Conservation (phyloP, 1,140 invertebrate genomes). For the Mesaphorura yosii region DNA sequence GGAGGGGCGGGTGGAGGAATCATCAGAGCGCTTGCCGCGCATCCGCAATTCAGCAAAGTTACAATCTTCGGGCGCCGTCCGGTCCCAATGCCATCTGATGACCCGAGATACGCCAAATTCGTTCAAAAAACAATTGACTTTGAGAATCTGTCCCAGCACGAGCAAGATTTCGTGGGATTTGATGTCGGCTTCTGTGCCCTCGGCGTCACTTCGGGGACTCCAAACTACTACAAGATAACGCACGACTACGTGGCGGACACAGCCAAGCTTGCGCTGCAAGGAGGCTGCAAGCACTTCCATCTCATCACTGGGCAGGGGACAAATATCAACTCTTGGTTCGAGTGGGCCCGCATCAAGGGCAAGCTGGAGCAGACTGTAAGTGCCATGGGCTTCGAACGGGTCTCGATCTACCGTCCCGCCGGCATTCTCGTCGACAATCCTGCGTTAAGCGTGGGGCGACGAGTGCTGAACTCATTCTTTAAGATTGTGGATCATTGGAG, state of each 20-base stretch:
- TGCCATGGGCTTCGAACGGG: conserved; percentile 31
- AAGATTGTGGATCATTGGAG: conserved; percentile 7
- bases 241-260: conserved; percentile 43
- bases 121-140: conserved; percentile 41
- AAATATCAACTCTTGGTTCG: conserved; percentile 32
- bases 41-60: conserved; percentile 37
- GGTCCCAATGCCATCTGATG: conserved; percentile 31
- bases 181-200: conserved; percentile 43
- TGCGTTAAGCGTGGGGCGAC: conserved; percentile 29
- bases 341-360: conserved; percentile 33
- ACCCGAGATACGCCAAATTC: conserved; percentile 28
- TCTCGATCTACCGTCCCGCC: conserved; percentile 33
- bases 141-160: conserved; percentile 39
- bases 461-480: conserved; percentile 21
- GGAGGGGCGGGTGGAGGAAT: conserved; percentile 37
- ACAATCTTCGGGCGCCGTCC: conserved; percentile 38
- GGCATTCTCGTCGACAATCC: conserved; percentile 26
- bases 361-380: conserved; percentile 32
- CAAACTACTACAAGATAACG: conserved; percentile 35
- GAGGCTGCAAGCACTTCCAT: conserved; percentile 41
- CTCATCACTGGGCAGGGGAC: conserved; percentile 38
- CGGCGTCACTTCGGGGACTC: background rate
- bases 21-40: conserved; percentile 36
- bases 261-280: conserved; percentile 40
- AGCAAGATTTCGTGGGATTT: conserved; percentile 35